Percentiles rank a stretch among this genome's conserved stretches.
These are phyloP conservation scores for Cebus imitator DNA, from an alignment of 2,113 vertebrate species.

Conservation along the genomic window DNA sequence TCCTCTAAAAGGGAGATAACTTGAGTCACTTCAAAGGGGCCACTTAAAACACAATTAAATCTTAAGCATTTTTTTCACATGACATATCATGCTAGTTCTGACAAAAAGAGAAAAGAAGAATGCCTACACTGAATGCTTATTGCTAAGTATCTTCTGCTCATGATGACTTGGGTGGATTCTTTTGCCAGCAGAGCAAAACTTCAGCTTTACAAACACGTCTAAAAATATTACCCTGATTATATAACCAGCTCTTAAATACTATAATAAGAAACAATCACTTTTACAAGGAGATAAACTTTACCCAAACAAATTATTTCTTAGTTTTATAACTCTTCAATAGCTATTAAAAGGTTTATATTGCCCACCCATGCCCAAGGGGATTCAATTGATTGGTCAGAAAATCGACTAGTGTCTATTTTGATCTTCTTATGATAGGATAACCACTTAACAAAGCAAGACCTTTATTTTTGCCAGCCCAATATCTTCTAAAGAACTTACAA, in stretches of 20 bases:
- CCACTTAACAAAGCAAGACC: conserved; percentile 53
- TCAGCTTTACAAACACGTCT: conserved; percentile 1
- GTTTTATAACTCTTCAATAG: conserved; percentile 4
- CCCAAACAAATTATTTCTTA: conserved; percentile 25
- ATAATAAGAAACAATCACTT: conserved; percentile 12
- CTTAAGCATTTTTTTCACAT: background rate
- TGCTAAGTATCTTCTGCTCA: background rate
- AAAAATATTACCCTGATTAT: conserved; percentile 5
- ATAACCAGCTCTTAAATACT: background rate
- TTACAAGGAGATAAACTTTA: conserved; percentile 36
- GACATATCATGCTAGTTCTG: background rate
- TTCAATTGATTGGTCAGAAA: conserved; percentile 55
- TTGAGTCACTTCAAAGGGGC: background rate
- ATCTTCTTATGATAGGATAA: conserved; percentile 55
- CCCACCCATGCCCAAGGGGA: conserved; percentile 27
- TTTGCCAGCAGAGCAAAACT: background rate
- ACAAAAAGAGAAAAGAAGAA: background rate
- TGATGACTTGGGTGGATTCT: background rate
- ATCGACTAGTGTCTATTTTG: conserved; percentile 56
- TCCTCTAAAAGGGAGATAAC: background rate
- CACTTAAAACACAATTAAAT: background rate
- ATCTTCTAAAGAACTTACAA: conserved; percentile 56
- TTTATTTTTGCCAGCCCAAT: conserved; percentile 58
- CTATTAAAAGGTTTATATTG: background rate
- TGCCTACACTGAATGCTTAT: background rate